A percentile compares a stretch with the other conserved stretches of the same genome.
phyloP scores from a whole-genome alignment of 2,888 invertebrate genomes.

The Syritta pipiens region DNA sequence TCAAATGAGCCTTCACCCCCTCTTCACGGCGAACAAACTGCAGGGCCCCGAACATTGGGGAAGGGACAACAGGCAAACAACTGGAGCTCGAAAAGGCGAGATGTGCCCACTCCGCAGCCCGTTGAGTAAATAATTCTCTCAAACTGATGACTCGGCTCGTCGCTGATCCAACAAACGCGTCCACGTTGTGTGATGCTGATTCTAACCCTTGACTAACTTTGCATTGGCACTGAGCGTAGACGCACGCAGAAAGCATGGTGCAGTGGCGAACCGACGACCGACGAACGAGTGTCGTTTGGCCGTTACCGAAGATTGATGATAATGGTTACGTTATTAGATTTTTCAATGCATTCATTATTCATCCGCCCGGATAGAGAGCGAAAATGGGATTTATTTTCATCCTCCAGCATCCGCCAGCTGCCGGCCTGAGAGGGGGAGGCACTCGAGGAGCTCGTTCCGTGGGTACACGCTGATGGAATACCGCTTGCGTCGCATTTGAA shows the following conservation, averaged over 20 bases:
- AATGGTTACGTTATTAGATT: conserved; percentile 68
- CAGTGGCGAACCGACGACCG: conserved; percentile 1
- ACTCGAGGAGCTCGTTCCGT: too few relatives aligned
- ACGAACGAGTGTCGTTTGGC: conserved; percentile 55
- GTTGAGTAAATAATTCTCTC: conserved; percentile 35
- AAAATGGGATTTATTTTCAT: conserved; percentile 28
- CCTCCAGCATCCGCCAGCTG: neutral
- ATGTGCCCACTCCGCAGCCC: neutral
- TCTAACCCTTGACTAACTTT: conserved; percentile 31
- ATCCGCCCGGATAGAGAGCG: conserved; percentile 46
- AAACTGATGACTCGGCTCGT: conserved; percentile 50
- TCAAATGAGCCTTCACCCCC: conserved; percentile 31
- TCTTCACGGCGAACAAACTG: neutral
- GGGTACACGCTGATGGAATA: conserved; percentile 63
- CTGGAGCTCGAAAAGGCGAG: conserved; percentile 1
- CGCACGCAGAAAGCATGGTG: conserved; percentile 7
- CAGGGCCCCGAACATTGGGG: neutral
- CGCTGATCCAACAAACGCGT: too few relatives aligned
- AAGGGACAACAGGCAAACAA: too few relatives aligned
- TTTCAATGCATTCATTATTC: conserved; percentile 68
- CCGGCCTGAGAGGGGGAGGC: too few relatives aligned
- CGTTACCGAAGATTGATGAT: conserved; percentile 64
- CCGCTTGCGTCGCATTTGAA: conserved; percentile 46
- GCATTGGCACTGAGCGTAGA: too few relatives aligned
- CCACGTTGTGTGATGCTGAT: conserved; percentile 14